Conservation (phyloP, 2,888 invertebrate genomes). For the Ellobium chinense region DNA sequence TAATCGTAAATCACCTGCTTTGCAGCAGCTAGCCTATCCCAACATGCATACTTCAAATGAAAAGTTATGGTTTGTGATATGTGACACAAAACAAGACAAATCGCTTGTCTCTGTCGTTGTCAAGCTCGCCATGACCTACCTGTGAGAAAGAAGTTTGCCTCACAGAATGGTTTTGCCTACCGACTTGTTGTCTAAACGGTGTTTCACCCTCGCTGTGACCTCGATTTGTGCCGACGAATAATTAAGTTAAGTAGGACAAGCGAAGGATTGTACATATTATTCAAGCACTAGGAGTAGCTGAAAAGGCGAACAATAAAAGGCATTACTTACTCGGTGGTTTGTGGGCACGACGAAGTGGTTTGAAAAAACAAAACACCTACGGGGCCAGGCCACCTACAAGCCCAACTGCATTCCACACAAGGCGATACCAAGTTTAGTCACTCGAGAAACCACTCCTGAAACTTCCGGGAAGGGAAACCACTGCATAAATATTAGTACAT, state of each 20-base stretch:
- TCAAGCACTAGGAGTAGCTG: too few relatives aligned
- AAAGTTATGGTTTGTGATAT: too few relatives aligned
- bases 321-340: not conserved
- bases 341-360: not conserved
- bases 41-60: too few relatives aligned
- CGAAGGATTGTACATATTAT: too few relatives aligned
- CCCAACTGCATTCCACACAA: slow-evolving; percentile 22
- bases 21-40: too few relatives aligned
- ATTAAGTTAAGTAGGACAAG: too few relatives aligned
- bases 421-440: slow-evolving; percentile 14
- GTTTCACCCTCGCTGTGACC: not conserved
- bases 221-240: too few relatives aligned
- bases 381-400: not conserved
- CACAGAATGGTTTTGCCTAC: not conserved
- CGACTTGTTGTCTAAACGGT: not conserved
- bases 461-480: slow-evolving; percentile 12
- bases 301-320: not conserved
- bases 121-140: too few relatives aligned
- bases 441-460: slow-evolving; percentile 16
- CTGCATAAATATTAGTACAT: not conserved
- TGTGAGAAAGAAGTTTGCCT: too few relatives aligned
- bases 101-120: too few relatives aligned
- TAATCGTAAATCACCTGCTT: too few relatives aligned
- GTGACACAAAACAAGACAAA: too few relatives aligned
- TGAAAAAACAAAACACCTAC: not conserved